Evolutionary conservation across 2,888 invertebrate genomes (phyloP).

Genomic region (Furcula furcula): DNA sequence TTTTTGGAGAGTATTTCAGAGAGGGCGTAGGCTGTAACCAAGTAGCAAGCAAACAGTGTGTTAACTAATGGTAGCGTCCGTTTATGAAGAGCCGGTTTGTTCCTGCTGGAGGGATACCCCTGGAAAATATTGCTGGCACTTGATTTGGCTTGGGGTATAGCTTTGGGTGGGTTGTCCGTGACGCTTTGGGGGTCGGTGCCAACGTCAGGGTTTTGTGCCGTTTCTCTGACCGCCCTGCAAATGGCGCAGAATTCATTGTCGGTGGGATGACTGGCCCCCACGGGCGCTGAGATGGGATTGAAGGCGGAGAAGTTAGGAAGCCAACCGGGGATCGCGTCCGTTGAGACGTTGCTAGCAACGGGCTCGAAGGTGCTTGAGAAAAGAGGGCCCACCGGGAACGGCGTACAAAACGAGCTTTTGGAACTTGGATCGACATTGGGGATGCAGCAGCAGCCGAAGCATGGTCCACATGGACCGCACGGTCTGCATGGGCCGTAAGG

Average conservation of each 20-base stretch:
- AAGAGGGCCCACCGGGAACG: constrained; percentile 6
- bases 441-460: constrained; percentile 19
- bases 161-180: background rate
- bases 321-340: background rate
- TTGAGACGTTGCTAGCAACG: background rate
- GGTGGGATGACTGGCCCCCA: background rate
- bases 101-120: constrained; percentile 21
- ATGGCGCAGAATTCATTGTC: constrained; percentile 4
- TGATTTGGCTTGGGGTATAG: constrained; percentile 10
- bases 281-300: background rate
- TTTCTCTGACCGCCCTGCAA: constrained; percentile 1
- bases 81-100: constrained; percentile 9
- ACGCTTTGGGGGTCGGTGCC: background rate
- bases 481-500: constrained; percentile 25
- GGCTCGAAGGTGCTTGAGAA: background rate
- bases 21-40: constrained; percentile 13
- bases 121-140: constrained; percentile 16
- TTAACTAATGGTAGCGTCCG: constrained; percentile 11
- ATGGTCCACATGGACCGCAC: constrained; percentile 13
- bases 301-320: background rate
- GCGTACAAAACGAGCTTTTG: constrained; percentile 25
- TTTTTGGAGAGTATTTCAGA: background rate
- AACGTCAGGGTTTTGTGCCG: background rate
- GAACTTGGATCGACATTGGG: constrained; percentile 28
- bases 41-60: constrained; percentile 20